These are phyloP conservation scores for Tenrec ecaudatus DNA, from an alignment of 2,113 vertebrate genomes.

Conservation along the genomic window DNA sequence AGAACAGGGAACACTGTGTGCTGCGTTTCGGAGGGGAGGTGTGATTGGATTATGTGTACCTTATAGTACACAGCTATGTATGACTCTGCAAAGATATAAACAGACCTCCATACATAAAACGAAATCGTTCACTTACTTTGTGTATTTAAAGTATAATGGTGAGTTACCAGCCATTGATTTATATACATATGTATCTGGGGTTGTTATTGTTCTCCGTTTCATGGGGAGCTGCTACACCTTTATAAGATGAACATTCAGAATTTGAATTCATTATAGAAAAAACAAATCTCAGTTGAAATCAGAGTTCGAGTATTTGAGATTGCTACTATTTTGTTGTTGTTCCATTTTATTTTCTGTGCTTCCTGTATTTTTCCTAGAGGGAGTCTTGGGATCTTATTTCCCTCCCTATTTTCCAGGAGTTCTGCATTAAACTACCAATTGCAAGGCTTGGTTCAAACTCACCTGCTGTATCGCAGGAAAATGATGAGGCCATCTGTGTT, in stretches of 20 bases:
- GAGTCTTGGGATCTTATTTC: neutral
- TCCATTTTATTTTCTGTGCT: neutral
- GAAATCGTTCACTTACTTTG: conserved; percentile 9
- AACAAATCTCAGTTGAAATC: neutral
- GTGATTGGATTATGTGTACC: no score
- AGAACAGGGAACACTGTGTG: no score
- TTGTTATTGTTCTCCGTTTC: neutral
- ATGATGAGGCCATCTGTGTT: no score
- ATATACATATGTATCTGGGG: neutral
- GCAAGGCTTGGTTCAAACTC: no score
- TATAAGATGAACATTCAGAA: neutral
- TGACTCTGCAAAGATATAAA: neutral
- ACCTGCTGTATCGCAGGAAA: no score
- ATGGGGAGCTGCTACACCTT: neutral
- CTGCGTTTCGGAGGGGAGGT: no score
- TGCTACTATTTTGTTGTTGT: neutral
- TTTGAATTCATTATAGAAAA: neutral
- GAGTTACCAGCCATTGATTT: neutral
- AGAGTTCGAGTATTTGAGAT: neutral
- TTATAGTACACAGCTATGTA: no score
- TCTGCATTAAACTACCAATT: no score
- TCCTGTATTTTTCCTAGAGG: neutral
- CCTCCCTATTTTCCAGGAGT: neutral
- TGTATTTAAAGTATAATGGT: neutral
- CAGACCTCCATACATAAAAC: neutral